Conservation (phyloP, 2,113 vertebrate species). For the Phodopus roborovskii region DNA sequence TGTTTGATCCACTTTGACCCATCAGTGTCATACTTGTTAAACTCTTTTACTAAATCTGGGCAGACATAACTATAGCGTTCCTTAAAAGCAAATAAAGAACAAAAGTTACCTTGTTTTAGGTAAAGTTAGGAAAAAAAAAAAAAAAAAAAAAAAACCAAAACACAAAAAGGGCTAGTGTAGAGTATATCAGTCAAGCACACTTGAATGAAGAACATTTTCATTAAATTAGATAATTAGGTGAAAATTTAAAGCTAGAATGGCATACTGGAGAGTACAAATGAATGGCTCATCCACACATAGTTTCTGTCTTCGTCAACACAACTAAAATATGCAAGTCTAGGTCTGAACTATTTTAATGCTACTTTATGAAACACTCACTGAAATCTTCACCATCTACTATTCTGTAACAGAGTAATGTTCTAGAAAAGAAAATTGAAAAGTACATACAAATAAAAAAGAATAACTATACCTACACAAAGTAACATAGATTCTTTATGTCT, state of each 20-base stretch:
- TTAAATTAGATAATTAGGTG: constrained; percentile 29
- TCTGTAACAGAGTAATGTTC: constrained; percentile 37
- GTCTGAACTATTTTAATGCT: constrained; percentile 32
- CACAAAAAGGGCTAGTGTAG: neutral
- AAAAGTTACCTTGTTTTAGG: constrained; percentile 57
- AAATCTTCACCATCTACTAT: neutral
- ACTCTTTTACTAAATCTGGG: constrained; percentile 99
- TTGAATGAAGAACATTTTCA: constrained; percentile 8
- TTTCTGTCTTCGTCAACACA: neutral
- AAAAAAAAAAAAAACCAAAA: neutral
- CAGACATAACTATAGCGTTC: constrained; percentile 98
- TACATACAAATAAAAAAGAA: constrained; percentile 5
- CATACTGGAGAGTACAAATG: neutral
- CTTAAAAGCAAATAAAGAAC: constrained; percentile 82
- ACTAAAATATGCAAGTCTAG: neutral
- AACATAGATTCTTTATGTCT: neutral
- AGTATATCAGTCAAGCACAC: neutral
- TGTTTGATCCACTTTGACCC: constrained; percentile 99
- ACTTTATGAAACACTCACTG: constrained; percentile 48
- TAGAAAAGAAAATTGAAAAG: constrained; percentile 21
- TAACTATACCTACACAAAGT: constrained; percentile 18
- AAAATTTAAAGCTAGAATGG: constrained; percentile 20
- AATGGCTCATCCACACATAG: neutral
- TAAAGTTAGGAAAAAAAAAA: neutral
- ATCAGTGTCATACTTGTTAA: constrained; percentile 98